These are phyloP conservation scores for Ophion ventricosus DNA, from an alignment of 2,888 invertebrate genomes.

Conservation along the genomic window DNA sequence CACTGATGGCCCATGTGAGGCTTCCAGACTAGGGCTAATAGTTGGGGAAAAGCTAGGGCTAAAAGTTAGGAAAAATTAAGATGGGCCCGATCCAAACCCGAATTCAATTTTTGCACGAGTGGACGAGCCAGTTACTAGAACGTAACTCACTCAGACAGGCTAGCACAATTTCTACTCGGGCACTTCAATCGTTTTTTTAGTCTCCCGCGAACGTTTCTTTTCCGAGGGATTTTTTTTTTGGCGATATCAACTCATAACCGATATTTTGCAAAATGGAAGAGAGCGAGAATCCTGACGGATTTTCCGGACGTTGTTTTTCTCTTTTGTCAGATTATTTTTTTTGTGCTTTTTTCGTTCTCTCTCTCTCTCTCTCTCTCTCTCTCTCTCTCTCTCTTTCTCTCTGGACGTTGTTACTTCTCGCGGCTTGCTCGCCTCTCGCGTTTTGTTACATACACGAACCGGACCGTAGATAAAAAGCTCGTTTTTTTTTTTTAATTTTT, in stretches of 20 bases:
- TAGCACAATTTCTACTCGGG: too few species aligned
- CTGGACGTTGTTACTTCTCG: neutral
- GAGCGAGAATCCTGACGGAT: constrained; percentile 46
- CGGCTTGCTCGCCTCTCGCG: constrained; percentile 32
- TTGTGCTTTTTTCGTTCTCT: constrained; percentile 25
- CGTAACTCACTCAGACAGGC: too few species aligned
- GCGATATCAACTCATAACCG: neutral
- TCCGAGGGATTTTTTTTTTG: neutral
- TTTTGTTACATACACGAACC: constrained; percentile 31
- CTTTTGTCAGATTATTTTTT: constrained; percentile 19
- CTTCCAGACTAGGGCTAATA: too few species aligned
- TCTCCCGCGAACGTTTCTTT: neutral
- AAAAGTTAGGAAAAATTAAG: too few species aligned
- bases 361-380: too few species aligned
- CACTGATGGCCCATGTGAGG: too few species aligned
- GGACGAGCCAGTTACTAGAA: too few species aligned
- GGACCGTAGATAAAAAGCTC: constrained; percentile 32
- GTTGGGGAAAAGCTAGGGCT: too few species aligned
- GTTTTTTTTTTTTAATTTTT: constrained; percentile 2
- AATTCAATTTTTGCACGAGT: too few species aligned
- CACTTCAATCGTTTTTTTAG: constrained; percentile 24
- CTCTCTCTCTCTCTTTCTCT: neutral
- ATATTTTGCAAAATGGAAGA: constrained; percentile 29
- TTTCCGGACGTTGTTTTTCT: constrained; percentile 33
- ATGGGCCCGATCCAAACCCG: too few species aligned